Conservation (phyloP, 2,888 invertebrate species). For the Germaria angustata region DNA sequence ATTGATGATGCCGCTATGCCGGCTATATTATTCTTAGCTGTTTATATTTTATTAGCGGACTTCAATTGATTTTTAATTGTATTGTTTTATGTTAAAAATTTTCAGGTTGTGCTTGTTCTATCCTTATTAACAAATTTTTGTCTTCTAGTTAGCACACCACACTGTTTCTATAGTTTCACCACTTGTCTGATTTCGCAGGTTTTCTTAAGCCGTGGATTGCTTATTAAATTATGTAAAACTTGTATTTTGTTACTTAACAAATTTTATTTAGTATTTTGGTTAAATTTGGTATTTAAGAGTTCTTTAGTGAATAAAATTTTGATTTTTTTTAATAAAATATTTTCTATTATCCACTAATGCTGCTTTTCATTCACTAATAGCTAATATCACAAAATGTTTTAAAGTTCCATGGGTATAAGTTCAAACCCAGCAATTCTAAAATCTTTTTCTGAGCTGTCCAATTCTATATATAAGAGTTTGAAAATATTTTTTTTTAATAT, state of each 20-base stretch:
- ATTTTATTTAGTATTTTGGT: neutral
- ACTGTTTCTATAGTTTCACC: slow-evolving; percentile 62
- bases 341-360: slow-evolving; percentile 33
- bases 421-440: too few species aligned
- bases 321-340: slow-evolving; percentile 38
- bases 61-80: neutral
- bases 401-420: neutral
- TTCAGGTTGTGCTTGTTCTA: neutral
- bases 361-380: slow-evolving; percentile 23
- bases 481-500: too few species aligned
- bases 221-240: neutral
- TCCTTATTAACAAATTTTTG: slow-evolving; percentile 22
- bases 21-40: slow-evolving; percentile 19
- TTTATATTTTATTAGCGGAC: neutral
- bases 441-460: too few species aligned
- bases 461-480: too few species aligned
- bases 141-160: slow-evolving; percentile 44
- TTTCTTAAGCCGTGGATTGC: neutral
- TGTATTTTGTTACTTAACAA: neutral
- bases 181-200: slow-evolving; percentile 42
- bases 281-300: slow-evolving; percentile 8
- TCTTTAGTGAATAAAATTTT: slow-evolving; percentile 23
- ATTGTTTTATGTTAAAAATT: slow-evolving; percentile 4
- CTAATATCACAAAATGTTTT: neutral
- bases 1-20: neutral